These are phyloP conservation scores for Linnaemya vulpina DNA, from an alignment of 2,888 invertebrate species.

Conservation along the genomic window DNA sequence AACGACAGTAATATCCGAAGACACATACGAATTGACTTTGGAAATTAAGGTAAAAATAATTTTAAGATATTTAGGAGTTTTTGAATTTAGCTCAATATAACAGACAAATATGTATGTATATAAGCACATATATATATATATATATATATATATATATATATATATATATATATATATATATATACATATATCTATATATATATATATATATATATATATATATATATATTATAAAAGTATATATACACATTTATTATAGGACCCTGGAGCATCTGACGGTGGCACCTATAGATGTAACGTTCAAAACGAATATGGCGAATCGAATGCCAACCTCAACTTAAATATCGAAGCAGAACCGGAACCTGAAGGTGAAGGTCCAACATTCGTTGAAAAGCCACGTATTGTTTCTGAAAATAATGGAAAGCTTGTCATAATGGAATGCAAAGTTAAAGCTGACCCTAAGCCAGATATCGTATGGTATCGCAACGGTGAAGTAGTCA, in stretches of 20 bases:
- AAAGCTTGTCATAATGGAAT: conserved; percentile 94
- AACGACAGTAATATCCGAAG: conserved; percentile 90
- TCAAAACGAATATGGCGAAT: conserved; percentile 97
- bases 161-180: too few relatives aligned
- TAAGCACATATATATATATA: too few relatives aligned
- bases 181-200: too few relatives aligned
- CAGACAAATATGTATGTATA: too few relatives aligned
- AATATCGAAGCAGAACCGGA: conserved; percentile 99
- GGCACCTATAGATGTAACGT: conserved; percentile 97
- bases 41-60: conserved; percentile 87
- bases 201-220: too few relatives aligned
- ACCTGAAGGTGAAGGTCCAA: conserved; percentile 96
- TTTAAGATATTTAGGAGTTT: too few relatives aligned
- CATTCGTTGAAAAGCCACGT: conserved; percentile 95
- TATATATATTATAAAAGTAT: too few relatives aligned
- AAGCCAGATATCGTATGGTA: conserved; percentile 93
- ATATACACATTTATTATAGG: conserved; percentile 84
- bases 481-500: conserved; percentile 90
- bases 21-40: conserved; percentile 92
- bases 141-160: too few relatives aligned
- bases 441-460: conserved; percentile 92
- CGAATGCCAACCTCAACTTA: conserved; percentile 97
- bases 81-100: too few relatives aligned
- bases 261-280: conserved; percentile 91
- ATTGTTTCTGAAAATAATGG: conserved; percentile 93